Percentiles rank a stretch among this genome's conserved stretches.
These are phyloP conservation scores for Fulmarus glacialis DNA, from an alignment of 2,113 vertebrate species.

Conservation along the genomic window DNA sequence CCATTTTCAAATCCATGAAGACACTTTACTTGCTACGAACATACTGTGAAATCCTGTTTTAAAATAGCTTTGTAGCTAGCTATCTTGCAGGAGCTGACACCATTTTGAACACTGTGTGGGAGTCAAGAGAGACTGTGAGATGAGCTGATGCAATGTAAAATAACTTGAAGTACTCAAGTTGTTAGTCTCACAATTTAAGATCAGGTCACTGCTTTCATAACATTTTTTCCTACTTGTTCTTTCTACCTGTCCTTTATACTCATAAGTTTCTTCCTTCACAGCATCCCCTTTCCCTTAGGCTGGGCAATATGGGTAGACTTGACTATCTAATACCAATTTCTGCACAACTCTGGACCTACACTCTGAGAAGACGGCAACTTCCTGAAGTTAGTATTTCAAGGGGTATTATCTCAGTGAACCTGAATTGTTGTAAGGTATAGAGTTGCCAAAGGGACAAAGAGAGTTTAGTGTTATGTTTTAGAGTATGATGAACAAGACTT, in stretches of 20 bases:
- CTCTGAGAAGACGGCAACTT: background rate
- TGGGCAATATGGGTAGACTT: background rate
- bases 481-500: background rate
- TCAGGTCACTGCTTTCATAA: background rate
- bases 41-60: background rate
- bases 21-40: background rate
- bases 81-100: background rate
- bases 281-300: background rate
- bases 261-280: background rate
- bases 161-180: background rate
- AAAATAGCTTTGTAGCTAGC: background rate
- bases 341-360: background rate
- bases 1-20: background rate
- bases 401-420: background rate
- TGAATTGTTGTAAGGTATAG: background rate
- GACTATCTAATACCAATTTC: background rate
- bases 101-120: background rate
- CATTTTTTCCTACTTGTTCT: background rate
- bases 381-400: background rate
- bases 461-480: background rate
- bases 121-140: background rate
- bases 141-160: background rate
- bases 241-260: background rate
- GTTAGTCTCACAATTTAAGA: background rate
- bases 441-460: background rate